A percentile compares a stretch with the other conserved stretches of the same genome.
phyloP scores from a whole-genome alignment of 2,888 invertebrate species.

The Octodonta nipae region DNA sequence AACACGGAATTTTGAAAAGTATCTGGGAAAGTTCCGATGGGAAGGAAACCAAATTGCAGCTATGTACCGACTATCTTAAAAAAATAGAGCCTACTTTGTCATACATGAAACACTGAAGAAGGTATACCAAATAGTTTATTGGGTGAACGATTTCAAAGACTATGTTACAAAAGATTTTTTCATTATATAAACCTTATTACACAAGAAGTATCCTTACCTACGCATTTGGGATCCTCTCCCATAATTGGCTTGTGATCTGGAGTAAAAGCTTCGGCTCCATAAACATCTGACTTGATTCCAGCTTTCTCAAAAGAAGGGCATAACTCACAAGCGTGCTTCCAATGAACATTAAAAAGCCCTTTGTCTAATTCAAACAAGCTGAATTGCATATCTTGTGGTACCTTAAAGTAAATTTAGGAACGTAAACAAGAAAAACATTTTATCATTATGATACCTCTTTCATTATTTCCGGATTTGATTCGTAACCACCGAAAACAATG shows the following conservation, averaged over 20 bases:
- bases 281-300: slow-evolving; percentile 75
- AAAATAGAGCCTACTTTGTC: too few species aligned
- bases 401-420: too few species aligned
- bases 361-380: slow-evolving; percentile 77
- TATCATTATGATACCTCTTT: too few species aligned
- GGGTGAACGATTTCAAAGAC: neutral
- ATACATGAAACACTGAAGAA: too few species aligned
- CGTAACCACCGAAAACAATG: slow-evolving; percentile 77
- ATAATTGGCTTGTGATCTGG: slow-evolving; percentile 81
- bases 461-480: slow-evolving; percentile 67
- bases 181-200: too few species aligned
- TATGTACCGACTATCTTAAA: too few species aligned
- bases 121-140: too few species aligned
- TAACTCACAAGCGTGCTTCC: slow-evolving; percentile 56
- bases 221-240: slow-evolving; percentile 58
- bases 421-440: too few species aligned
- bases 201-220: too few species aligned
- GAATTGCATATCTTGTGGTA: slow-evolving; percentile 36
- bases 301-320: slow-evolving; percentile 60
- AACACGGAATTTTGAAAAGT: too few species aligned
- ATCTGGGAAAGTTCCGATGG: too few species aligned
- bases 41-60: too few species aligned
- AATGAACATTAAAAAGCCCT: slow-evolving; percentile 67
- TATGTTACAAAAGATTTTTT: slow-evolving; percentile 1
- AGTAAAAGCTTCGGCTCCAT: slow-evolving; percentile 85